Evolutionary conservation across 2,797 vertebrate species (phyloP), one percentile per base, ranked within the genome.

Genomic region (Remorina albescens): DNA sequence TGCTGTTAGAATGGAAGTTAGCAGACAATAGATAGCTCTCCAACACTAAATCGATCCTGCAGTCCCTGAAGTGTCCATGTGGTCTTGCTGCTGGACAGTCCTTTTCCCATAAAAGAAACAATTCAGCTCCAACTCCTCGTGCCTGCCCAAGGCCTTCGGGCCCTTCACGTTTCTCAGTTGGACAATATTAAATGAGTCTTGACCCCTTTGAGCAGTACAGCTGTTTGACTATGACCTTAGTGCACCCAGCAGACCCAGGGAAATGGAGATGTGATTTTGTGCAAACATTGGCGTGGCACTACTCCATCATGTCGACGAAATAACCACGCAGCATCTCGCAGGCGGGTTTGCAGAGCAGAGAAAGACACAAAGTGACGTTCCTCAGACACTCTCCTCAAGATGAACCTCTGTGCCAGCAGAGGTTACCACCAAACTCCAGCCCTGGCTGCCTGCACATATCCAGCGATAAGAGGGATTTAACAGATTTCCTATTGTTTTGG

Each of bases 1-100:
- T 57, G 60, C 77, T 67, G 68, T 74, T 85, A 76, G 82, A 88
- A 85, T 74, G 76, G 57, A 88, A 80, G 66, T 83, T 81, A 57
- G 74, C 71, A 81, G 71, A 86, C 85, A 90, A 90, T 71, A 72
- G 80, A 65, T 19, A 26, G 71, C 74, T 88, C 85, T 82, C 65
- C 16, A 2, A 25, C 18, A 69, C 56, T 71, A 72, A 85, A 84
- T 75, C 84, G 80, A 47, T 44, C 69, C 57, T 81, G 56, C 71
- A 54, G 23, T 75, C 71, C 72, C 77, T 25, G 62, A 36, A 5
- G 61, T n/a, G 54, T 54, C 85, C 61, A 47, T 54, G 47, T 53
- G 47, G 79, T 53, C 55, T 46, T 65, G 58, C 61, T 37, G 53
- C 71, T 71, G 71, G 82, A 79, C 72, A 78, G 53, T 83, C 62